phyloP scores from a whole-genome alignment of 2,888 invertebrate species.

The Pristionchus mayeri region DNA sequence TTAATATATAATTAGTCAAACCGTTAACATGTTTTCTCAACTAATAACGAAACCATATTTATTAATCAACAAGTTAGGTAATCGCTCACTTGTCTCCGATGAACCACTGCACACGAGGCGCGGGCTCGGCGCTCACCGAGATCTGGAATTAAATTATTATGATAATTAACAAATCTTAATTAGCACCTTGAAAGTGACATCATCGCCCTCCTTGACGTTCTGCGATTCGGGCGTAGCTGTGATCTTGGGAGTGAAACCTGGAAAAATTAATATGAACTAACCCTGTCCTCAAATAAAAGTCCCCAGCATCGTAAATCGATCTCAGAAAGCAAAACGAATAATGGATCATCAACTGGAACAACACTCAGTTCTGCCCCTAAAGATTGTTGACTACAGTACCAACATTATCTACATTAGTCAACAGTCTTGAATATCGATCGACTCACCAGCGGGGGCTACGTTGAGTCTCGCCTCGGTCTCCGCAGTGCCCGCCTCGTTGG shows the following conservation, averaged over 20 bases:
- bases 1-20: not conserved
- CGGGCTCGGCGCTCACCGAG: constrained; percentile 66
- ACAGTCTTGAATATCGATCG: too few species aligned
- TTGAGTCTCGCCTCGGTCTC: constrained; percentile 85
- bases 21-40: not conserved
- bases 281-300: too few species aligned
- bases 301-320: too few species aligned
- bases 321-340: too few species aligned
- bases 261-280: too few species aligned
- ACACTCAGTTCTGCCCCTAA: too few species aligned
- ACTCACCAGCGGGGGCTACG: constrained; percentile 78
- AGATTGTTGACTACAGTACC: too few species aligned
- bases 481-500: constrained; percentile 86
- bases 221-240: constrained; percentile 59
- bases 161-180: constrained; percentile 52
- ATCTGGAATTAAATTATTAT: constrained; percentile 53
- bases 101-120: constrained; percentile 75
- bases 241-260: constrained; percentile 58
- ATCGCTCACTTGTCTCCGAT: constrained; percentile 61
- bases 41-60: not conserved
- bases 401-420: too few species aligned
- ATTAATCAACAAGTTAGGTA: not conserved
- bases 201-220: constrained; percentile 62
- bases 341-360: too few species aligned
- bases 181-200: constrained; percentile 60